Conservation (phyloP, 2,113 vertebrate genomes). For the Aleadryas rufinucha region DNA sequence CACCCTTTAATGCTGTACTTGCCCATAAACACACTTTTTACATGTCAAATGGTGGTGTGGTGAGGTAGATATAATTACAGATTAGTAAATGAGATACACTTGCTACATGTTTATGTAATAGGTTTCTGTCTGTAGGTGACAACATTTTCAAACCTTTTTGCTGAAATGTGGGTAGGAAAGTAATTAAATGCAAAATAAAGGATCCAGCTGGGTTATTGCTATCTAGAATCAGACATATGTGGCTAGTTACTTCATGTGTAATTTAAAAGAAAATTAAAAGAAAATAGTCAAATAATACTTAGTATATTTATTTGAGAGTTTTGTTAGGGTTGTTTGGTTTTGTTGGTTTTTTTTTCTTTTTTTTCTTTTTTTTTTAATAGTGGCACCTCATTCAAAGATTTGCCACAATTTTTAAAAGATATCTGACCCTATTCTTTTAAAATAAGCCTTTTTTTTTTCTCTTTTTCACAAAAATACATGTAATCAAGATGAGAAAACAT, state of each 20-base stretch:
- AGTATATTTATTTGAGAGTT: background rate
- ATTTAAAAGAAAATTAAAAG: background rate
- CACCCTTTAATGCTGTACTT: background rate
- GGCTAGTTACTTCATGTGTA: background rate
- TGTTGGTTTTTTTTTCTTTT: too few species aligned
- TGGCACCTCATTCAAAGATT: background rate
- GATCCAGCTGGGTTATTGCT: background rate
- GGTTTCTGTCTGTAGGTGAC: background rate
- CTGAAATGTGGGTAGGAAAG: background rate
- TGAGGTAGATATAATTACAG: background rate
- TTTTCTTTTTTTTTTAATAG: background rate
- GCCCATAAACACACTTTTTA: background rate
- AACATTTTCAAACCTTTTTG: background rate
- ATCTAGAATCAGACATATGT: background rate
- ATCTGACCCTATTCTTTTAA: background rate
- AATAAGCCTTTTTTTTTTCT: background rate
- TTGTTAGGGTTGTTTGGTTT: background rate
- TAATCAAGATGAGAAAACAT: background rate
- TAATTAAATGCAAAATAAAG: background rate
- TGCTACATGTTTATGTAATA: background rate
- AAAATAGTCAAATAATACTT: background rate
- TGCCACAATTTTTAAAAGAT: background rate
- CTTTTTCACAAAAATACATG: background rate
- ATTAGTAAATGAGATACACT: background rate
- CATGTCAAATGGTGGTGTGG: background rate